Percentiles rank a stretch among this genome's conserved stretches.
Evolutionary conservation across 2,888 invertebrate species (phyloP).

Genomic region (Itoplectis maculator): DNA sequence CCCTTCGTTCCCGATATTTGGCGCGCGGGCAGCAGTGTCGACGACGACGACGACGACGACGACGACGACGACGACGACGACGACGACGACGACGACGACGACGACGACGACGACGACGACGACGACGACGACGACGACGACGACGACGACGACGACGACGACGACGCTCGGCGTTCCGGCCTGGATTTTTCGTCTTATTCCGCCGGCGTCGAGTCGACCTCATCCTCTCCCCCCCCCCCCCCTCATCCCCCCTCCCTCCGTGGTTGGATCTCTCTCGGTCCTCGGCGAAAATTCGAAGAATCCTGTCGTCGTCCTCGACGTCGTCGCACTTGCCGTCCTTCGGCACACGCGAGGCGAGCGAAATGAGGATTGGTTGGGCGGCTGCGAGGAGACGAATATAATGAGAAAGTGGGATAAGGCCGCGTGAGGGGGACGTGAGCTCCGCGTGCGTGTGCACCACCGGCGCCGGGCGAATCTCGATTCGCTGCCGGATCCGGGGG

Average conservation of each 20-base stretch:
- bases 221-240: too few relatives aligned
- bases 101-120: background rate
- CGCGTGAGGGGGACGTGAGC: background rate
- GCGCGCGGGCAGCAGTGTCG: background rate
- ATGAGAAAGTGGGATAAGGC: slow-evolving; percentile 55
- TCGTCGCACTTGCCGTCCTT: background rate
- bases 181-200: slow-evolving; percentile 37
- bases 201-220: background rate
- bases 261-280: background rate
- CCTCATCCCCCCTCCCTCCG: background rate
- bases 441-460: too few relatives aligned
- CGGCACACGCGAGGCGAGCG: background rate
- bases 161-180: slow-evolving; percentile 5
- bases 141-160: background rate
- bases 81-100: too few relatives aligned
- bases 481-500: background rate
- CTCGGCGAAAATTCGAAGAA: slow-evolving; percentile 34
- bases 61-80: too few relatives aligned
- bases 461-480: slow-evolving; percentile 15
- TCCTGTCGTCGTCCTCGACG: background rate
- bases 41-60: background rate
- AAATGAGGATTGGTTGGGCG: slow-evolving; percentile 10
- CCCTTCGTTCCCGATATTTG: slow-evolving; percentile 57
- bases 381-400: slow-evolving; percentile 51
- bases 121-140: slow-evolving; percentile 7